Conservation (phyloP, 2,113 vertebrate genomes). For the Peucedramus taeniatus region DNA sequence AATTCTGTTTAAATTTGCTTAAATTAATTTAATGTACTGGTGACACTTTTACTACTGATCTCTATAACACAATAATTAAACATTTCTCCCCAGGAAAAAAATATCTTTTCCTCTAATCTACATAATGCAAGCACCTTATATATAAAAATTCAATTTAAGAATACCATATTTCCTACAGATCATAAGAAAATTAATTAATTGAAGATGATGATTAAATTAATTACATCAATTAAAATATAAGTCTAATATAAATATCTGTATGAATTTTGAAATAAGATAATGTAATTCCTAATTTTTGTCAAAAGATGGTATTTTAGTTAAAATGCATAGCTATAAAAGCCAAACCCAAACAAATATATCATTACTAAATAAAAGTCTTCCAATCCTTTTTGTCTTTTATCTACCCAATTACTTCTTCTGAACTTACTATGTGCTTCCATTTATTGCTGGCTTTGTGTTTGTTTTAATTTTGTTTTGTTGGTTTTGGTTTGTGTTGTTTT, state of each 20-base stretch:
- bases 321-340: background rate
- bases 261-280: background rate
- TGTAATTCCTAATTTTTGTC: background rate
- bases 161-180: background rate
- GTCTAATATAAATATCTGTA: background rate
- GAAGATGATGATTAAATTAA: background rate
- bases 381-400: background rate
- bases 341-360: background rate
- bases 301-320: background rate
- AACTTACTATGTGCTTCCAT: background rate
- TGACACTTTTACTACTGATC: background rate
- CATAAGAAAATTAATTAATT: background rate
- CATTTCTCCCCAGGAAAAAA: background rate
- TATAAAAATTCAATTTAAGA: background rate
- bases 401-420: background rate
- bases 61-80: background rate
- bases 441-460: background rate
- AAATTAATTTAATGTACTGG: background rate
- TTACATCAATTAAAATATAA: background rate
- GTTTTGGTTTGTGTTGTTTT: too few relatives aligned
- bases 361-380: background rate
- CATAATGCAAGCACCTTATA: background rate
- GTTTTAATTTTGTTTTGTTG: background rate
- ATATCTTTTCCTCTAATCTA: background rate
- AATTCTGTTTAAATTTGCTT: background rate